Conservation (phyloP, 2,797 vertebrate species). For the Nyctalus aviator region DNA sequence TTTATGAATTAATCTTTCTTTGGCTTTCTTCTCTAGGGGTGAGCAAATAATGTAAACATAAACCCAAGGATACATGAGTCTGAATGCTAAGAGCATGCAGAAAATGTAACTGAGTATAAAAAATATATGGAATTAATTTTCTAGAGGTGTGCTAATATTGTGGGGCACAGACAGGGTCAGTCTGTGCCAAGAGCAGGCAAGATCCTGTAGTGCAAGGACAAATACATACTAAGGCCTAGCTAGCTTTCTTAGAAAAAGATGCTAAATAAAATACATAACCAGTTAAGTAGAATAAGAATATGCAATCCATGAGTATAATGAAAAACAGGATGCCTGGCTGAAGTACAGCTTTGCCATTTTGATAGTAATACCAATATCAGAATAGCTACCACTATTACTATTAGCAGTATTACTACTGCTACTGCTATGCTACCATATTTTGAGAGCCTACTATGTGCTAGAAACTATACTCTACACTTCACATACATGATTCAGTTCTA, state of each 20-base stretch:
- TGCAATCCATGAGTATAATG: not conserved
- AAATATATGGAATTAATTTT: slow-evolving; percentile 64
- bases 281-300: not conserved
- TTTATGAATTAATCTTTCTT: slow-evolving; percentile 83
- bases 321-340: not conserved
- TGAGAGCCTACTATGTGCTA: not conserved
- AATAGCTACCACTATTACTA: not conserved
- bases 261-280: slow-evolving; percentile 54
- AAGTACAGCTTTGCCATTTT: not conserved
- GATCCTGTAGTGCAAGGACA: not conserved
- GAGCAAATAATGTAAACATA: slow-evolving; percentile 77
- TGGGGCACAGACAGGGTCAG: not conserved
- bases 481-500: not conserved
- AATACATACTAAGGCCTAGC: not conserved
- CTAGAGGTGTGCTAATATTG: not conserved
- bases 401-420: not conserved
- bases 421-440: not conserved
- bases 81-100: slow-evolving; percentile 66
- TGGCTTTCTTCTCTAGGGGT: slow-evolving; percentile 80
- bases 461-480: not conserved
- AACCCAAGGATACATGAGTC: slow-evolving; percentile 59
- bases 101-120: slow-evolving; percentile 66
- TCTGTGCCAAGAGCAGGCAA: not conserved
- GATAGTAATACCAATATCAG: not conserved
- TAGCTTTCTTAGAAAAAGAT: slow-evolving; percentile 55